Conservation (phyloP, 2,113 vertebrate species). For the Oryctolagus cuniculus region mOryCun1.1 NC_091438.1:61925001-61925500, state of each 20-base stretch:
- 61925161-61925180: neutral
- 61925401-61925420: too few species aligned
- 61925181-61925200: neutral
- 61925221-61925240: neutral
- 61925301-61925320: neutral
- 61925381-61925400: too few species aligned
- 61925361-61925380: neutral
- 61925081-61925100: neutral
- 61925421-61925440: too few species aligned
- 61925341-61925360: neutral
- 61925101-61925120: neutral
- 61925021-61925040: neutral
- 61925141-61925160: neutral
- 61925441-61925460: too few species aligned
- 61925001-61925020: neutral
- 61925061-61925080: neutral
- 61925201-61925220: neutral
- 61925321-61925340: neutral
- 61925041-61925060: neutral
- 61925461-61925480: too few species aligned
- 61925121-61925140: neutral
- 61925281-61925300: neutral
- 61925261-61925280: neutral
- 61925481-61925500: too few species aligned
- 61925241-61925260: neutral